These are phyloP conservation scores for Pherbina coryleti DNA, from an alignment of 2,888 invertebrate genomes.

Conservation along the genomic window DNA sequence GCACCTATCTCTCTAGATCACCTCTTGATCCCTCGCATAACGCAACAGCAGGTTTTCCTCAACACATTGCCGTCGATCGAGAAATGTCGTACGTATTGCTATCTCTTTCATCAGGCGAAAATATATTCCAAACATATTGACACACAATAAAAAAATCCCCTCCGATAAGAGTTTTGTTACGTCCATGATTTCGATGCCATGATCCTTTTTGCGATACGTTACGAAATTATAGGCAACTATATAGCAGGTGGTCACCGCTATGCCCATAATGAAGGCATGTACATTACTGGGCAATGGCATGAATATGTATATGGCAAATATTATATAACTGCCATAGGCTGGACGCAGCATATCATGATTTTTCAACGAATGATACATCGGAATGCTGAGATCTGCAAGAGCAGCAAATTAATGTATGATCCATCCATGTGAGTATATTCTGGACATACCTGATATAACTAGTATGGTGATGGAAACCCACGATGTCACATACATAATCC, in stretches of 20 bases:
- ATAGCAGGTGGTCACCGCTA: conserved; percentile 77
- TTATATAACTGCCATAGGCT: conserved; percentile 79
- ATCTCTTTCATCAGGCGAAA: conserved; percentile 91
- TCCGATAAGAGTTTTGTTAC: conserved; percentile 74
- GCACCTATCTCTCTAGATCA: conserved; percentile 57
- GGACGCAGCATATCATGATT: conserved; percentile 74
- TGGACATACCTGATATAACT: conserved; percentile 72
- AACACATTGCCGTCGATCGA: conserved; percentile 88
- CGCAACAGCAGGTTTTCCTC: conserved; percentile 85
- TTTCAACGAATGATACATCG: conserved; percentile 75
- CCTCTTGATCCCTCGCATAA: conserved; percentile 89
- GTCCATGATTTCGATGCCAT: conserved; percentile 62
- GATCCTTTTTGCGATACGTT: conserved; percentile 69
- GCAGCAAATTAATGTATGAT: not conserved
- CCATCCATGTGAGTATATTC: not conserved
- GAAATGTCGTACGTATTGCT: conserved; percentile 86
- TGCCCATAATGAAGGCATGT: conserved; percentile 78
- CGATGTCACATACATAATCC: conserved; percentile 68
- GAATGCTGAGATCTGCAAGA: conserved; percentile 75
- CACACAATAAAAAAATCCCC: conserved; percentile 72
- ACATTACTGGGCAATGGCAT: conserved; percentile 83
- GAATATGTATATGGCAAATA: conserved; percentile 87
- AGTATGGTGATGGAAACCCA: conserved; percentile 71
- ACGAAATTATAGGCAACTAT: conserved; percentile 73
- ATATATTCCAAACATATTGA: conserved; percentile 88